A percentile compares a stretch with the other conserved stretches of the same genome.
Evolutionary conservation across 2,113 vertebrate species (phyloP).

Genomic region (Sitta europaea): DNA sequence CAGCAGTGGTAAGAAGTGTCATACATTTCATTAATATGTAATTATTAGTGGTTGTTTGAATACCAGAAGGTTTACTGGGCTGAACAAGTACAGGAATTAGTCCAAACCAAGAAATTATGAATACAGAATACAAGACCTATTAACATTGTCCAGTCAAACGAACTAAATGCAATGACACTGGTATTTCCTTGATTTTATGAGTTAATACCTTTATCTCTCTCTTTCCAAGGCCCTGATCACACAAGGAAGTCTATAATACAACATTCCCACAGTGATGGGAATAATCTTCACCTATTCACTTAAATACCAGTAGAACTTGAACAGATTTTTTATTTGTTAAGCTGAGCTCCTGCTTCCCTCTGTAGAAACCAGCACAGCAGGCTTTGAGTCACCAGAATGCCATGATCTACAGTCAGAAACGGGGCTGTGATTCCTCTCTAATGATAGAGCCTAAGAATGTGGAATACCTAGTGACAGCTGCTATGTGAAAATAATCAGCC

Average conservation of each 20-base stretch:
- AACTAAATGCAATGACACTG: not conserved
- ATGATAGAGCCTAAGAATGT: not conserved
- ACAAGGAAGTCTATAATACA: not conserved
- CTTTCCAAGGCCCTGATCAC: not conserved
- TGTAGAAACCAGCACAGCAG: slow-evolving; percentile 16
- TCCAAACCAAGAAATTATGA: not conserved
- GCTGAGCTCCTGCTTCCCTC: not conserved
- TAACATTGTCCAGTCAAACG: not conserved
- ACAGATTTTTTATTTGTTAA: not conserved
- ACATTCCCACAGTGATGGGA: not conserved
- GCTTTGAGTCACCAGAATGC: not conserved
- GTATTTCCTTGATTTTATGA: not conserved
- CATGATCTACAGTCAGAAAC: not conserved
- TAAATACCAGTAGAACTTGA: not conserved
- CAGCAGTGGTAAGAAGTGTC: not conserved
- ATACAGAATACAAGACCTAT: not conserved
- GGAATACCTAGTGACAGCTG: not conserved
- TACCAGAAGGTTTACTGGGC: not conserved
- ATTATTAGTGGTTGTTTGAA: not conserved
- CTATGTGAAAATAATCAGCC: slow-evolving; percentile 56
- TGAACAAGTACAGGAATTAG: not conserved
- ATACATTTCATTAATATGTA: not conserved
- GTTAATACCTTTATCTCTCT: not conserved
- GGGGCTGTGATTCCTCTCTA: not conserved
- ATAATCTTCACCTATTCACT: not conserved